Evolutionary conservation across 2,888 invertebrate genomes (phyloP).

Genomic region (Leucophenga maculata): DNA sequence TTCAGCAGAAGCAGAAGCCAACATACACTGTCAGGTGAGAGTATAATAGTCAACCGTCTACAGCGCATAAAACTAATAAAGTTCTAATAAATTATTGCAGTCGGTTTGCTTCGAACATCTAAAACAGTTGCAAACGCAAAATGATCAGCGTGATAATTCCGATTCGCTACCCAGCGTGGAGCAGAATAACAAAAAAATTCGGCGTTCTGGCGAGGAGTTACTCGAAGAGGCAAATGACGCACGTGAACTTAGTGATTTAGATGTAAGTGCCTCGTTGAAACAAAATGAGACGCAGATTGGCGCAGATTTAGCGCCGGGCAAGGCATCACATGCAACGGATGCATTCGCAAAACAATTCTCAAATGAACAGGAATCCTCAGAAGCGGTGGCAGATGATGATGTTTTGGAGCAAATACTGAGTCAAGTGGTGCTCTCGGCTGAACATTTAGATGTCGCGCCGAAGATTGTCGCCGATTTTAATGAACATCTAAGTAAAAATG

Average conservation of each 20-base stretch:
- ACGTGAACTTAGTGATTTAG: constrained; percentile 41
- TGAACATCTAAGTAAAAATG: no score
- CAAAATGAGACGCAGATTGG: constrained; percentile 44
- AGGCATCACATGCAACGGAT: constrained; percentile 51
- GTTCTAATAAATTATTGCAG: constrained; percentile 43
- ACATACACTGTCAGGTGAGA: constrained; percentile 75
- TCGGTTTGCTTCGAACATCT: constrained; percentile 68
- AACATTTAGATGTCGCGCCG: constrained; percentile 21
- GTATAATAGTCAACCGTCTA: background rate
- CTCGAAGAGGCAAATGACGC: constrained; percentile 49
- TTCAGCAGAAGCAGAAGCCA: constrained; percentile 33
- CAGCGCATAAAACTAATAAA: background rate
- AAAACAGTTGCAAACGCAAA: constrained; percentile 48
- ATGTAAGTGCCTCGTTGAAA: constrained; percentile 22
- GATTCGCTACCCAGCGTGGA: constrained; percentile 42
- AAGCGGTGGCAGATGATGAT: constrained; percentile 45
- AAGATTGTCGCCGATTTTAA: constrained; percentile 12
- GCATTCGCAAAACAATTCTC: constrained; percentile 49
- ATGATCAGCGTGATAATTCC: constrained; percentile 33
- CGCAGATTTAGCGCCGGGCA: constrained; percentile 46
- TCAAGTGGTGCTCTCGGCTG: constrained; percentile 41
- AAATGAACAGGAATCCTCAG: constrained; percentile 31
- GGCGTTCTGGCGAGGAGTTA: constrained; percentile 39
- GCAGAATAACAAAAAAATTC: constrained; percentile 45
- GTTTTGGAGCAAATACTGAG: constrained; percentile 36